Conservation (phyloP, 2,113 vertebrate species). For the Lampris incognitus region DNA sequence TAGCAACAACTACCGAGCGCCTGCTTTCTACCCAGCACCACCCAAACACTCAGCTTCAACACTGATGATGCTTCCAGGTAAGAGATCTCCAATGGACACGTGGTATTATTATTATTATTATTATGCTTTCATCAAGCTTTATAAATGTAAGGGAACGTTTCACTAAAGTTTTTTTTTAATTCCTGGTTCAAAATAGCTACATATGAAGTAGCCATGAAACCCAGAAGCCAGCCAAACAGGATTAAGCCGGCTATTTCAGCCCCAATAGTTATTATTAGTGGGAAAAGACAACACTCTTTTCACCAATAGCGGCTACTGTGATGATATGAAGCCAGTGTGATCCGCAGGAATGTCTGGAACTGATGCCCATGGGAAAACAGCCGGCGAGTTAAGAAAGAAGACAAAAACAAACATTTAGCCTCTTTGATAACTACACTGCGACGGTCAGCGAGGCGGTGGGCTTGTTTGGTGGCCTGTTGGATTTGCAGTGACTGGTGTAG, state of each 20-base stretch:
- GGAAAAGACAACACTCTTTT: slow-evolving; percentile 56
- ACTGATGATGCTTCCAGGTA: too few relatives aligned
- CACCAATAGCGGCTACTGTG: slow-evolving; percentile 47
- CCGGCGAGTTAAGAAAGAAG: neutral
- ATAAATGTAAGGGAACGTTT: neutral
- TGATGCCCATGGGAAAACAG: slow-evolving; percentile 28
- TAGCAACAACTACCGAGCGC: too few relatives aligned
- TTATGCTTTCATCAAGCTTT: too few relatives aligned
- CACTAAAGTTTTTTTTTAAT: neutral
- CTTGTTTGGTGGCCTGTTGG: too few relatives aligned
- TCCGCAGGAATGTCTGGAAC: slow-evolving; percentile 5
- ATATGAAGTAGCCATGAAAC: slow-evolving; percentile 63
- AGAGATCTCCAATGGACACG: too few relatives aligned
- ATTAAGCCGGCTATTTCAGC: slow-evolving; percentile 53
- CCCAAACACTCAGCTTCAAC: too few relatives aligned
- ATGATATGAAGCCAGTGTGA: slow-evolving; percentile 15
- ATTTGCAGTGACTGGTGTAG: too few relatives aligned
- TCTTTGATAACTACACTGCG: too few relatives aligned
- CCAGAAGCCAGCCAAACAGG: slow-evolving; percentile 53
- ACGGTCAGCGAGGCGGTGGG: too few relatives aligned
- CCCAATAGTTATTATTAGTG: slow-evolving; percentile 61
- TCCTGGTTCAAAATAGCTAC: slow-evolving; percentile 44
- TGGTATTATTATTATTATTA: too few relatives aligned
- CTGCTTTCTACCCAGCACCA: too few relatives aligned
- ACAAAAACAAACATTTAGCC: too few relatives aligned